phyloP scores from a whole-genome alignment of 2,797 vertebrate genomes.

The Lagocephalus sceleratus region DNA sequence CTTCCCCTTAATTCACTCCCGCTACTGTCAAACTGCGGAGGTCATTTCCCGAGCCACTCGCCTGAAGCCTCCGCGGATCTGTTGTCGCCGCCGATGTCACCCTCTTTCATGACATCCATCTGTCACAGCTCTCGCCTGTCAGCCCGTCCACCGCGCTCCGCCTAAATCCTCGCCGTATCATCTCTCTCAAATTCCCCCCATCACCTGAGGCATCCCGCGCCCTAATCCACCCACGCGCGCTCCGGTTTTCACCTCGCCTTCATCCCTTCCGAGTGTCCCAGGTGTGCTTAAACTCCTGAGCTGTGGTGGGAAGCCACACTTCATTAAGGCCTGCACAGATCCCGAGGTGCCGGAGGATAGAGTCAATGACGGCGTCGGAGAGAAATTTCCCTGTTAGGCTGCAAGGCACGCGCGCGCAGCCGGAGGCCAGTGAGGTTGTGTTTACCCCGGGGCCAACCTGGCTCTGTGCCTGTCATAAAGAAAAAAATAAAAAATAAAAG shows the following conservation, averaged over 20 bases:
- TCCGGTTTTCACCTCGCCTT: constrained; percentile 17
- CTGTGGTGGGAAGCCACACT: constrained; percentile 61
- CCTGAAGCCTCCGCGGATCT: background rate
- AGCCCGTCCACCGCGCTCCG: background rate
- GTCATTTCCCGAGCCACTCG: too few relatives aligned
- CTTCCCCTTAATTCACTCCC: too few relatives aligned
- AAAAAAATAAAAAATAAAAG: too few relatives aligned
- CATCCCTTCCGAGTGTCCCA: constrained; percentile 40
- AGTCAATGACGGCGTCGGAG: constrained; percentile 54
- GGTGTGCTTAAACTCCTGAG: constrained; percentile 59
- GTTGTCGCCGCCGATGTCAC: background rate
- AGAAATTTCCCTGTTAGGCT: constrained; percentile 55
- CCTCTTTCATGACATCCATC: constrained; percentile 18
- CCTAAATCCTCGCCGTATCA: constrained; percentile 4
- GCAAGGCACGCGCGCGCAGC: constrained; percentile 51
- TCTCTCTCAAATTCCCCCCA: background rate
- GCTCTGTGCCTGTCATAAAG: constrained; percentile 37
- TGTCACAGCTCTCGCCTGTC: constrained; percentile 4
- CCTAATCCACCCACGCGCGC: constrained; percentile 2
- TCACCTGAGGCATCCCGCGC: constrained; percentile 25
- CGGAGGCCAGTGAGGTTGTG: constrained; percentile 37
- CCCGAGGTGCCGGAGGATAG: constrained; percentile 44
- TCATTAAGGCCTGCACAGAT: constrained; percentile 60
- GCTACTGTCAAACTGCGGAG: too few relatives aligned
- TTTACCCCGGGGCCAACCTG: constrained; percentile 22